Evolutionary conservation across 2,113 vertebrate genomes (phyloP).

Genomic region (Onychorhynchus coronatus): DNA sequence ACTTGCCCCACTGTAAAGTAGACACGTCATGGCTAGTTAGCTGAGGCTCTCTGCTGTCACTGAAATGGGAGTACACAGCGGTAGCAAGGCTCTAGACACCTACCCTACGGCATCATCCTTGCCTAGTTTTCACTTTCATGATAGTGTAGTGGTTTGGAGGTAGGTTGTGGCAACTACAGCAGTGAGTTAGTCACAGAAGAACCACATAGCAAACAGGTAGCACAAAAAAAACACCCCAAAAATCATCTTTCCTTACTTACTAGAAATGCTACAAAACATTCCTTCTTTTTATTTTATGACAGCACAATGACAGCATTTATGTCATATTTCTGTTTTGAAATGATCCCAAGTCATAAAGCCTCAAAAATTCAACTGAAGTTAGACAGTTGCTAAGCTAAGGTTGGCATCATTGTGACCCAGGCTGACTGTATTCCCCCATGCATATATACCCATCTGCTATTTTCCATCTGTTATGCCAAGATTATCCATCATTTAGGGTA

Average conservation of each 20-base stretch:
- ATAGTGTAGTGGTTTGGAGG: neutral
- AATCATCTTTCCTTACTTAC: neutral
- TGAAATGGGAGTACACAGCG: neutral
- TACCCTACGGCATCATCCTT: neutral
- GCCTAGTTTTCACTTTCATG: neutral
- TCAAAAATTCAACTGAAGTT: slow-evolving; percentile 12
- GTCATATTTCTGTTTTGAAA: neutral
- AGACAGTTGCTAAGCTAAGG: neutral
- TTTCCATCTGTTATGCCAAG: slow-evolving; percentile 27
- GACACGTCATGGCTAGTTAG: neutral
- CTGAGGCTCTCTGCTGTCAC: neutral
- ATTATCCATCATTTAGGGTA: slow-evolving; percentile 29
- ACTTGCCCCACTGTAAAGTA: neutral
- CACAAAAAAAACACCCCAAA: neutral
- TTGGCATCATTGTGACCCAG: neutral
- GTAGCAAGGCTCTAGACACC: neutral
- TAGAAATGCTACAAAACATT: neutral
- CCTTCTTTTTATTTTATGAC: neutral
- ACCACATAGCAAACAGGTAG: neutral
- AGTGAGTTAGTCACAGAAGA: neutral
- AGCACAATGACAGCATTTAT: neutral
- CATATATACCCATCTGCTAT: slow-evolving; percentile 21
- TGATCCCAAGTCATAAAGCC: neutral
- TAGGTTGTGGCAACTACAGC: neutral
- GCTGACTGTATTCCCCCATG: neutral